Evolutionary conservation across 2,113 vertebrate genomes (phyloP), one percentile per base, ranked within the genome.

Genomic region (Cyprinodon tularosa): DNA sequence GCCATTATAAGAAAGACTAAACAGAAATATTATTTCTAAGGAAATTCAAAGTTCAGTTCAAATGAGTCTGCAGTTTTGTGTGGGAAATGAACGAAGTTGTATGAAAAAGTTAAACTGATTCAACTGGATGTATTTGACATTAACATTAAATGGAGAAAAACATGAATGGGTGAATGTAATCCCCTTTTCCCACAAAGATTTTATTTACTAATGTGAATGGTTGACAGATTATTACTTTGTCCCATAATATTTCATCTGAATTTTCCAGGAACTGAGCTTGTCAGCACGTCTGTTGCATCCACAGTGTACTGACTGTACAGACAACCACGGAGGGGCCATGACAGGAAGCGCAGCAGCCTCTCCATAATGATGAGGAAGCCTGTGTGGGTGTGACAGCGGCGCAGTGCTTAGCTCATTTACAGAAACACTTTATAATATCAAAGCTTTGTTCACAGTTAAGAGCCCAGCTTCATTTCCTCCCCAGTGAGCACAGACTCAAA

Each of bases 321-420:
- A 93, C 86, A 87, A 85, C 82, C 87, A 90, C 85, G 80, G 80
- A 83, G 66, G 69, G 84, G 81, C 81, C 3, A 67, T 78, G 84
- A 86, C 78, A 81, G 90, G 84, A 88, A 88, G 90, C 72, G 73
- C 17, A 72, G 64, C 81, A 82, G 85, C 66, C 84, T 20, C 4
- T 45, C 73, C 39, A 63, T 12, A 71, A 79, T 77, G 88, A 89
- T 74, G 83, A 82, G 74, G 77, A 71, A 80, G 84, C 60, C 7
- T 63, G 83, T 4, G 84, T 67, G 72, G 86, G 89, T 50, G 90
- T 59, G 66, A 67, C 44, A n/a, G 15, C 4, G 14, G 14, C 48
- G 48, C 48, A 15, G 39, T 45, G 62, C 29, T 80, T 65, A 13
- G 80, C 77, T 81, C 75, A 37, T 73, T 76, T 0, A 53, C 66